Base-by-base conservation (phyloP, 2,113 vertebrate genomes). In the Rutilus rutilus region DNA sequence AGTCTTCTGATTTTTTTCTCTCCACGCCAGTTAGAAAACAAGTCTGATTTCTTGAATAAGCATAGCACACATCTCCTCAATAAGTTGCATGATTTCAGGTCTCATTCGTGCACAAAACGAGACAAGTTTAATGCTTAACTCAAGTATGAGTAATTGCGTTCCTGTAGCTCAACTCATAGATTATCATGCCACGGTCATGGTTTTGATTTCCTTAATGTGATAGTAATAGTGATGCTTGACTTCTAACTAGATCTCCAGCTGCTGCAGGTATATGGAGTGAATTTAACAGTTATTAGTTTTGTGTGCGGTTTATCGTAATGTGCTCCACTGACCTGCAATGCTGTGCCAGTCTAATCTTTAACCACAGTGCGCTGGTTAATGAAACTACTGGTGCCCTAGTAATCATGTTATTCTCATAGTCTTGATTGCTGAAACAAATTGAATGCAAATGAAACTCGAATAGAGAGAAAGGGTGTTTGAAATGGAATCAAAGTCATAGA, bases 291-390 rank as follows among this genome's bases (percentile, higher is more conserved):
- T 81, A 47, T 45, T 50, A 1, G 25, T 81, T 25, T 5, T 77
- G 27, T 47, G 25, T 81, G 60, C 0, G 0, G 78, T 64, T 64
- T 65, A 65, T 81, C 15, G 60, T 79, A 64, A 80, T 62, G 30
- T 81, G 78, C 78, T 64, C 78, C 78, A 81, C 39, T 33, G 42
- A 50, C 60, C 78, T 21, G 39, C 39, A 81, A 6, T 81, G 15
- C 78, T 65, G 39, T 30, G 17, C 9, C n/a, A 30, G 42, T 42
- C 42, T 81, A 65, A 47, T 81, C 19, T 81, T 81, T 81, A 81
- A 81, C 78, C 36, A 59, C 39, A 81, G 33, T 50, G 78, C 4
- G 2, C 47, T 52, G 27, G 75, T 54, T 54, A 52, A 77, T 77
- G 27, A 77, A 77, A 77, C 75, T 9, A 30, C 50, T 54, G 50